phyloP scores from a whole-genome alignment of 1,140 invertebrate species.

The Rhopalosiphum maidis region DNA sequence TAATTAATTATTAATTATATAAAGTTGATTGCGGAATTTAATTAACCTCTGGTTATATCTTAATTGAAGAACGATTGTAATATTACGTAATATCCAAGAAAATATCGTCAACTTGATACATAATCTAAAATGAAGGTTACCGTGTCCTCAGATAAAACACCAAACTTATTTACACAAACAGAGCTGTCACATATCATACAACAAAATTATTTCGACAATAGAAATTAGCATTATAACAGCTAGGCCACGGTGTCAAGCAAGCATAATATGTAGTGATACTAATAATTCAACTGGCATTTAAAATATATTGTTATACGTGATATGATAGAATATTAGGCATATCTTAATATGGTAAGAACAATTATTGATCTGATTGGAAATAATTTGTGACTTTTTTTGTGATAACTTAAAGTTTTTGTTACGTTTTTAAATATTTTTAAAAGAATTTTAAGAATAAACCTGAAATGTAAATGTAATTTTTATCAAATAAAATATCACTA shows the following conservation, averaged over 20 bases:
- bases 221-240: background rate
- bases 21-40: background rate
- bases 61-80: background rate
- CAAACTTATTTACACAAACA: conserved; percentile 1
- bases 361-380: background rate
- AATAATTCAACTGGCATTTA: background rate
- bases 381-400: background rate
- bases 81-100: background rate
- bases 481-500: background rate
- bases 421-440: background rate
- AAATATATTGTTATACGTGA: background rate
- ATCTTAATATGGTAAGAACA: background rate
- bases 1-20: background rate
- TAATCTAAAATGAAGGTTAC: background rate
- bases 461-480: background rate
- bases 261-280: background rate
- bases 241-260: background rate
- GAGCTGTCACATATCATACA: background rate
- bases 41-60: background rate
- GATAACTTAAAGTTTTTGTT: background rate
- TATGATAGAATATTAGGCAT: background rate
- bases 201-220: background rate
- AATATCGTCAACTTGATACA: background rate
- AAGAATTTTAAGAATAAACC: background rate
- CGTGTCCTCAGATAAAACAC: background rate